Conservation (phyloP, 2,797 vertebrate species). For the Calcarius lapponicus region DNA sequence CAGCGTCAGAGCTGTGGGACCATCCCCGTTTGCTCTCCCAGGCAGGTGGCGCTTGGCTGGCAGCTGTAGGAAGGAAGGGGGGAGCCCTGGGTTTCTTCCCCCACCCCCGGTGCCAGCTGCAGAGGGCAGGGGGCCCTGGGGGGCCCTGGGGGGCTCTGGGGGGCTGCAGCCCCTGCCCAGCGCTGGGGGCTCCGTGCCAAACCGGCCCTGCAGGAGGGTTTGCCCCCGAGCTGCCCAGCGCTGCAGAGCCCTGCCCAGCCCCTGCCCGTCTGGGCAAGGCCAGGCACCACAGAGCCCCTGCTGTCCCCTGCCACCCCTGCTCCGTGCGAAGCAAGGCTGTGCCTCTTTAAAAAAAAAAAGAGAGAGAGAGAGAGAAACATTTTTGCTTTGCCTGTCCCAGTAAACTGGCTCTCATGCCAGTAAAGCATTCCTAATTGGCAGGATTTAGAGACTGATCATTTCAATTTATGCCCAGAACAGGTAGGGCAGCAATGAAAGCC, state of each 20-base stretch:
- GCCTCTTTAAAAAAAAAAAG: background rate
- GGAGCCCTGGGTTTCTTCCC: background rate
- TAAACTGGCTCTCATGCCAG: constrained; percentile 16
- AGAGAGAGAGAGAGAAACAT: background rate
- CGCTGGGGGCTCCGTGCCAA: background rate
- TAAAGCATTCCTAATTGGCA: constrained; percentile 60
- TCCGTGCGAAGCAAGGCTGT: background rate
- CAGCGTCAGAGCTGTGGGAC: background rate
- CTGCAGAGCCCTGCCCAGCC: background rate
- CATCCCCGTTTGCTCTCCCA: background rate
- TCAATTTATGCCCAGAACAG: constrained; percentile 71
- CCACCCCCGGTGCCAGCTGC: background rate
- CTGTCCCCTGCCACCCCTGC: background rate
- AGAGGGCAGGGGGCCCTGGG: background rate
- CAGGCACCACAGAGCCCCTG: background rate
- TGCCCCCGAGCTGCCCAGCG: background rate
- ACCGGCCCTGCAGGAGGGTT: background rate
- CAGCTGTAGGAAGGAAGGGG: background rate
- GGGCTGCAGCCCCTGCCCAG: background rate
- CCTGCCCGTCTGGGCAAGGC: background rate
- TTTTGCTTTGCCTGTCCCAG: background rate
- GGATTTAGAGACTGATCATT: constrained; percentile 61
- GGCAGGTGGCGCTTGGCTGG: background rate
- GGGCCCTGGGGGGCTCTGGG: background rate
- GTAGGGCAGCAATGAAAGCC: constrained; percentile 56